phyloP scores from a whole-genome alignment of 1,140 invertebrate species.

The Galleria mellonella region DNA sequence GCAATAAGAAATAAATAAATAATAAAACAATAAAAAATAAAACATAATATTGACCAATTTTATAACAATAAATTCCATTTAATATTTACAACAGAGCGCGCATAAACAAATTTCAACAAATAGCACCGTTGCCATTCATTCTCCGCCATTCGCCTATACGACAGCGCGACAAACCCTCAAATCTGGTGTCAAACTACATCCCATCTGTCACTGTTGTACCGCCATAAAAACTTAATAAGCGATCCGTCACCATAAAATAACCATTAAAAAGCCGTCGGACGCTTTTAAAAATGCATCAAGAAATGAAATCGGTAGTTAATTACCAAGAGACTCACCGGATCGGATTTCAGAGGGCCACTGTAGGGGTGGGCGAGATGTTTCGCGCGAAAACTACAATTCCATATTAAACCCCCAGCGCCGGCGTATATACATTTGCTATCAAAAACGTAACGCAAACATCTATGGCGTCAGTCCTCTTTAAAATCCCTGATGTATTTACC shows the following conservation, averaged over 20 bases:
- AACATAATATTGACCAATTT: background rate
- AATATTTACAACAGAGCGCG: too few species aligned
- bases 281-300: constrained; percentile 73
- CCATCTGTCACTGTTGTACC: constrained; percentile 58
- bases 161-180: constrained; percentile 29
- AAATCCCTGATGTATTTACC: constrained; percentile 32
- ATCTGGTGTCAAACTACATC: constrained; percentile 69
- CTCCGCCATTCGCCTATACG: constrained; percentile 1
- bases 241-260: constrained; percentile 73
- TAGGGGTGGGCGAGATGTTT: constrained; percentile 26
- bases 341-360: constrained; percentile 34
- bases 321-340: constrained; percentile 67
- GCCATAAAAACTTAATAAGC: constrained; percentile 71
- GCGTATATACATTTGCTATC: too few species aligned
- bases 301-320: constrained; percentile 72
- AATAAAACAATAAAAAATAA: too few species aligned
- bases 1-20: too few species aligned
- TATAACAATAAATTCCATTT: too few species aligned
- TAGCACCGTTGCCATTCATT: background rate
- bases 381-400: too few species aligned
- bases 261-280: constrained; percentile 71
- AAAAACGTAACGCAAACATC: too few species aligned
- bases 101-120: background rate
- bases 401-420: too few species aligned
- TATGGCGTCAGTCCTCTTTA: constrained; percentile 15